These are phyloP conservation scores for Rhodinocichla rosea DNA, from an alignment of 2,113 vertebrate species.

Conservation along the genomic window DNA sequence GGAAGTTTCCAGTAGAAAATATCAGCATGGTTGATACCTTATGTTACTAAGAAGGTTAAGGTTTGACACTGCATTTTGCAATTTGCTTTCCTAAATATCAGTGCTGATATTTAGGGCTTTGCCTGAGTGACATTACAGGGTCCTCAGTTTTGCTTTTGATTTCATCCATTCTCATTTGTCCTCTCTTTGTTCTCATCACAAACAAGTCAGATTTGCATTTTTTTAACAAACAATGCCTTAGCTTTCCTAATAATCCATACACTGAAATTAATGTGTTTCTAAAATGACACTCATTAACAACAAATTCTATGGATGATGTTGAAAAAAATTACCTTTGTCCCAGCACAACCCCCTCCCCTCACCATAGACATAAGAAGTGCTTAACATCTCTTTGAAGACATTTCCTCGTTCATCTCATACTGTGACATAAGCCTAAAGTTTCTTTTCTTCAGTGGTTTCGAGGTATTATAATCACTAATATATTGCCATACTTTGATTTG, in stretches of 20 bases:
- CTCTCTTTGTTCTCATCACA: background rate
- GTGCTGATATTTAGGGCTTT: background rate
- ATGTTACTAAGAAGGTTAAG: background rate
- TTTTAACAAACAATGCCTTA: background rate
- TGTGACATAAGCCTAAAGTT: background rate
- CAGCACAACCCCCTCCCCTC: accelerated
- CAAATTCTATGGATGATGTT: background rate
- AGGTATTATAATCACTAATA: background rate
- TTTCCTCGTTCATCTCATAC: background rate
- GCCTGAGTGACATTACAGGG: background rate
- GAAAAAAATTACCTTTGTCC: background rate
- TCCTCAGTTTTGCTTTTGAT: background rate
- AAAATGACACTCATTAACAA: background rate
- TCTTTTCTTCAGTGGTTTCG: background rate
- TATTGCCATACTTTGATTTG: background rate
- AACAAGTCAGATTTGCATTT: background rate
- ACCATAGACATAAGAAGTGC: accelerated
- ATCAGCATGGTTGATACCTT: background rate
- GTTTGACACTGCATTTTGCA: background rate
- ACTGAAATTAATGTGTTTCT: background rate
- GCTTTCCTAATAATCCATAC: background rate
- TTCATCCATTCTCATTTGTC: background rate
- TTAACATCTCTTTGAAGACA: background rate
- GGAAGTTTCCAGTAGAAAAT: background rate
- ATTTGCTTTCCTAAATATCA: background rate